phyloP scores from a whole-genome alignment of 1,140 invertebrate genomes.

The Idris sp. region DNA sequence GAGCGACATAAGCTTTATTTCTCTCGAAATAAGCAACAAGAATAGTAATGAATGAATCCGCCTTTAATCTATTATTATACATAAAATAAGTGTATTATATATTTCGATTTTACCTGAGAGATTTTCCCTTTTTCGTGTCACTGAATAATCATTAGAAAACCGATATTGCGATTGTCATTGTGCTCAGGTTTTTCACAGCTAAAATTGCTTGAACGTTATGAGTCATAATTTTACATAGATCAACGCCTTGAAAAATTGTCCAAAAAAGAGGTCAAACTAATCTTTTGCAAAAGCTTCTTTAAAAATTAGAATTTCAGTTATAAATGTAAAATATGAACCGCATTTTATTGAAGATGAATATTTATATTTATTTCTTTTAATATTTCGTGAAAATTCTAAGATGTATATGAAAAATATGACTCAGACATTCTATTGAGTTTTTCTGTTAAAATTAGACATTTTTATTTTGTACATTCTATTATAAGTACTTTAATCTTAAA shows the following conservation, averaged over 20 bases:
- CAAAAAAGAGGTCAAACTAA: constrained; percentile 36
- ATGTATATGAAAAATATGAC: constrained; percentile 30
- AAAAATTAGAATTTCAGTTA: constrained; percentile 45
- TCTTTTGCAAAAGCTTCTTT: constrained; percentile 34
- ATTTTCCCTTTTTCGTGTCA: neutral
- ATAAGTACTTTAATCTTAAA: too few species aligned
- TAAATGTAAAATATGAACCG: constrained; percentile 29
- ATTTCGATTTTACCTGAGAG: constrained; percentile 1
- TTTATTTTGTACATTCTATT: constrained; percentile 46
- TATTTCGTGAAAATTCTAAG: constrained; percentile 45
- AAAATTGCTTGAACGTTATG: constrained; percentile 24
- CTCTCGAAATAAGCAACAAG: too few species aligned
- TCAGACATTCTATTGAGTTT: constrained; percentile 44
- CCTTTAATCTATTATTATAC: too few species aligned
- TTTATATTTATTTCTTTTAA: constrained; percentile 53
- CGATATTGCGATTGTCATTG: constrained; percentile 11
- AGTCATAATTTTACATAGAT: constrained; percentile 39
- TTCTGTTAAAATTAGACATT: constrained; percentile 48
- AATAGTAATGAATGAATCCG: too few species aligned
- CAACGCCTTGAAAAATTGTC: constrained; percentile 41
- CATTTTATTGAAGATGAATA: constrained; percentile 42
- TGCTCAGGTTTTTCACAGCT: constrained; percentile 3
- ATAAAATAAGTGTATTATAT: constrained; percentile 1
- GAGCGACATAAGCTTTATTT: too few species aligned
- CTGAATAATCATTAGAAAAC: constrained; percentile 15